These are phyloP conservation scores for Trachelipus rathkii DNA, from an alignment of 1,140 invertebrate species.

Conservation along the genomic window DNA sequence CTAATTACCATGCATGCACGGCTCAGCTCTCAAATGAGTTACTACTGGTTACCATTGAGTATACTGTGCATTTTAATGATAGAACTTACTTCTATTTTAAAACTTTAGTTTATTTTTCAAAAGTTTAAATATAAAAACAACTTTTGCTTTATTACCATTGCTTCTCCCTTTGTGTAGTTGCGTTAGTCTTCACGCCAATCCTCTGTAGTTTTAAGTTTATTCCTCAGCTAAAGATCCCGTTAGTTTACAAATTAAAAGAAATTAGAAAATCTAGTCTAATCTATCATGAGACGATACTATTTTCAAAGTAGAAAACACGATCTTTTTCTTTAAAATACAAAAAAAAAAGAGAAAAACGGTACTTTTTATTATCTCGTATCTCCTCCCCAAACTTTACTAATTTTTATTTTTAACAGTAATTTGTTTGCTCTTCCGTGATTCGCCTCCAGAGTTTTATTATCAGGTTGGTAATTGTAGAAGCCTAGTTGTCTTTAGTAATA, in stretches of 20 bases:
- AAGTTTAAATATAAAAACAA: no score
- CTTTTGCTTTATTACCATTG: background rate
- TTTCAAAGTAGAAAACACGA: constrained; percentile 7
- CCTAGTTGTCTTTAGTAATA: constrained; percentile 30
- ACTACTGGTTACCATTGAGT: no score
- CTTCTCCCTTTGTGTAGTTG: constrained; percentile 2
- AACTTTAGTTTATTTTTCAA: no score
- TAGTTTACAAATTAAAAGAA: background rate
- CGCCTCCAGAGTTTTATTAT: constrained; percentile 41
- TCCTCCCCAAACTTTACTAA: constrained; percentile 40
- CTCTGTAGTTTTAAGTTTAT: background rate
- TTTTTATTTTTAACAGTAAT: constrained; percentile 44
- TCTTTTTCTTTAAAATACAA: background rate
- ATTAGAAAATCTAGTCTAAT: no score
- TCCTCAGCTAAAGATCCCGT: background rate
- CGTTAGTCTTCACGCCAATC: background rate
- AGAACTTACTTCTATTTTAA: no score
- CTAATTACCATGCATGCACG: no score
- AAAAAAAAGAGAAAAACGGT: background rate
- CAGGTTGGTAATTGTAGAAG: constrained; percentile 43
- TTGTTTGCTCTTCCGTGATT: constrained; percentile 42
- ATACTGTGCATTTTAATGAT: no score
- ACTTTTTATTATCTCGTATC: constrained; percentile 25
- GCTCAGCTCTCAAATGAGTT: no score
- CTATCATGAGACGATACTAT: background rate